Evolutionary conservation across 35 echinoderm and acorn worm genomes (phyloP), one percentile per base, ranked within the genome.

Genomic region (Nesometra sesokonis): DNA sequence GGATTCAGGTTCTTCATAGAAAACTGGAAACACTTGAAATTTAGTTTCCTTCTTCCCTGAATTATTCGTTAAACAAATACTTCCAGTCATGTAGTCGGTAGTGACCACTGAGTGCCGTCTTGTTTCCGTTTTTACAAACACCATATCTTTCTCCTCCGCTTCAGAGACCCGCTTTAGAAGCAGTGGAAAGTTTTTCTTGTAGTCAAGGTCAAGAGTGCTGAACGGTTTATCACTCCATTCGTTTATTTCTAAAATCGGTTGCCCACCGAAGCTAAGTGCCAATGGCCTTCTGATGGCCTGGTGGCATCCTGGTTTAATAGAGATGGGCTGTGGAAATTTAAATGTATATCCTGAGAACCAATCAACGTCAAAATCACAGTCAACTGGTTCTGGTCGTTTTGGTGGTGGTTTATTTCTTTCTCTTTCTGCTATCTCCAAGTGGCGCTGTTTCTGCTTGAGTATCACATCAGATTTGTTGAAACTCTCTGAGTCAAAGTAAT

Each of bases 151-250:
- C 37, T 83, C 81, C 23, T 83, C 81, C 0, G 81, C 17, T 83
- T 35, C 27, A 11, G 34, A 37, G 3, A 36, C 34, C 38, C 37
- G 34, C 11, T 35, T 34, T 30, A 83, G 17, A 30, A 83, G 36
- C 13, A 83, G 35, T 8, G 81, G 81, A 30, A 83, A 83, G 2
- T 8, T 9, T 30, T 83, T 38, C 36, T 37, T 37, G 35, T 83
- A 83, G 17, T 30, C 81, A 5, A 39, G 15, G 38, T 37, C 33
- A 30, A 83, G n/a, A 35, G 81, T 83, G 38, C 81, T 83, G n/a
- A 83, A 83, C 32, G 81, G 81, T 29, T 83, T 83, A 35, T 37
- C n/a, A 39, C 81, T 37, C 81, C 81, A 83, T 34, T 83, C 81
- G n/a, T 39, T 38, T 23, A 83, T 39, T 27, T 83, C 81, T 34